These are phyloP conservation scores for Anoncus sp. DNA, from an alignment of 2,888 invertebrate species.

Conservation along the genomic window DNA sequence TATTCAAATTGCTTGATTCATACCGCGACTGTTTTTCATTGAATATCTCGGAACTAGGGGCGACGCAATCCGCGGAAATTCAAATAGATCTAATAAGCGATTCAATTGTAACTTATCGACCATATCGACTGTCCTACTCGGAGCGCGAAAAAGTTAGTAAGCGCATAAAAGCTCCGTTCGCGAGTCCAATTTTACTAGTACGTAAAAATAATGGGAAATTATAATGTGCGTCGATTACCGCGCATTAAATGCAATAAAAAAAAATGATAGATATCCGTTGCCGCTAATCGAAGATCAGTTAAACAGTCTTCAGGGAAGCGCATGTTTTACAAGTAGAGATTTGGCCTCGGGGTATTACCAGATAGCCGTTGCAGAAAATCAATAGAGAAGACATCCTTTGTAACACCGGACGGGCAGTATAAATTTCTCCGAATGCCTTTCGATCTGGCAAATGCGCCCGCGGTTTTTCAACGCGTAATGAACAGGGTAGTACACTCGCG, in stretches of 20 bases:
- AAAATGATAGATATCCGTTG: constrained; percentile 75
- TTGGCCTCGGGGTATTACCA: constrained; percentile 75
- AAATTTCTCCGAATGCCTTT: constrained; percentile 79
- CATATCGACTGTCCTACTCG: constrained; percentile 36
- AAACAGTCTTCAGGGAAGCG: constrained; percentile 68
- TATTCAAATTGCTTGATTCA: constrained; percentile 13
- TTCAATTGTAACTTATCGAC: constrained; percentile 27
- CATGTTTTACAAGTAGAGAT: constrained; percentile 74
- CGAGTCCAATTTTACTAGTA: constrained; percentile 59
- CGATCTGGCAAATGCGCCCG: constrained; percentile 78
- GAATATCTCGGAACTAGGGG: constrained; percentile 17
- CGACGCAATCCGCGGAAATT: constrained; percentile 16
- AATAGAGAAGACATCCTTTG: constrained; percentile 75
- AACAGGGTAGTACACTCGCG: constrained; percentile 64
- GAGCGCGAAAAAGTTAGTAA: constrained; percentile 37
- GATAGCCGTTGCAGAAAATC: constrained; percentile 73
- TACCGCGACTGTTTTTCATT: constrained; percentile 39
- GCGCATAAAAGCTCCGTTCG: constrained; percentile 12
- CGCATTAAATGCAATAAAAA: constrained; percentile 63
- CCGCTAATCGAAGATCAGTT: constrained; percentile 78
- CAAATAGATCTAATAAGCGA: constrained; percentile 40
- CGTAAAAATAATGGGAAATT: constrained; percentile 64
- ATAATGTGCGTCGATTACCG: constrained; percentile 70
- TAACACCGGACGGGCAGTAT: constrained; percentile 77
- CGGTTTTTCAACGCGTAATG: constrained; percentile 77